A percentile compares a stretch with the other conserved stretches of the same genome.
These are phyloP conservation scores for Tamias sibiricus DNA, from an alignment of 2,113 vertebrate species.

Conservation along the genomic window DNA sequence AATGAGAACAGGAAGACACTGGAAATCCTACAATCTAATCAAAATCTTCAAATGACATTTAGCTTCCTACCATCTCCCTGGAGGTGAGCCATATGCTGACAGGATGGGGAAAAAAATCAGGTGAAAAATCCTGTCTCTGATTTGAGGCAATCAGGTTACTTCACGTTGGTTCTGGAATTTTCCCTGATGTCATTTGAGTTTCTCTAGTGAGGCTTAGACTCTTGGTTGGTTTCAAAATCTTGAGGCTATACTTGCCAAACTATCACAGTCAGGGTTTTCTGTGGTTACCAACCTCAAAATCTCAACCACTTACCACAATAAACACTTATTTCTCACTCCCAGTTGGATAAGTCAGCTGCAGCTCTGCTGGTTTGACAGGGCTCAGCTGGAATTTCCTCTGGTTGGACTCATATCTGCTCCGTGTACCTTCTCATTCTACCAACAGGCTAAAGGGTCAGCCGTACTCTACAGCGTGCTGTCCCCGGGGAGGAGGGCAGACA, in stretches of 20 bases:
- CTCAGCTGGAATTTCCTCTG: background rate
- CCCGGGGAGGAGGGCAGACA: background rate
- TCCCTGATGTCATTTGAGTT: conserved; percentile 29
- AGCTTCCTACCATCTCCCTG: background rate
- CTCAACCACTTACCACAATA: background rate
- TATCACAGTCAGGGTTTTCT: conserved; percentile 25
- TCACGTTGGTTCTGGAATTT: conserved; percentile 46
- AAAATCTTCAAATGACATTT: background rate
- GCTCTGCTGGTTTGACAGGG: background rate
- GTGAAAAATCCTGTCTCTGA: background rate
- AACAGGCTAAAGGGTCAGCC: background rate
- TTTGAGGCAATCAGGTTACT: background rate
- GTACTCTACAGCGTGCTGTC: background rate
- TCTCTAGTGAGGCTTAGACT: background rate
- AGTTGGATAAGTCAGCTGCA: background rate
- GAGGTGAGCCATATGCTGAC: background rate
- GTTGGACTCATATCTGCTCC: background rate
- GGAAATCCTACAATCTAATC: background rate
- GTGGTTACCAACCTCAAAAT: conserved; percentile 5
- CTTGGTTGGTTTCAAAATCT: conserved; percentile 41
- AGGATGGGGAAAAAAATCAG: background rate
- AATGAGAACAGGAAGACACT: background rate
- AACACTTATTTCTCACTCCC: background rate
- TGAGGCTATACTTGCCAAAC: background rate
- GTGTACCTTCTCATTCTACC: background rate